Percentiles rank a stretch among this genome's conserved stretches.
Evolutionary conservation across 2,888 invertebrate species (phyloP).

Genomic region (Villa cingulata): DNA sequence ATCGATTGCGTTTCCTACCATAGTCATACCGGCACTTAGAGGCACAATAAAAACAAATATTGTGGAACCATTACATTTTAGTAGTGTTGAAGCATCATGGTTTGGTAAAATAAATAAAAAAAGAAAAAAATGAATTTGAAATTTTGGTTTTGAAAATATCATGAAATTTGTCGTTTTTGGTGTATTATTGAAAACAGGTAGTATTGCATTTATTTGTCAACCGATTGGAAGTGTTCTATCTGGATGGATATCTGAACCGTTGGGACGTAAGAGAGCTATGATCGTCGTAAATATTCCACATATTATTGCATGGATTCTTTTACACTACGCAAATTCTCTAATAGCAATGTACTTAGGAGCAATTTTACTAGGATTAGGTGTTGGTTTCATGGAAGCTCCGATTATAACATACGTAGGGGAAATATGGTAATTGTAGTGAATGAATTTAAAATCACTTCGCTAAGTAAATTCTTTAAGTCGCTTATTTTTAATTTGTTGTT

Average conservation of each 20-base stretch:
- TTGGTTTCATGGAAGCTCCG: constrained; percentile 47
- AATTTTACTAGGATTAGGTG: constrained; percentile 42
- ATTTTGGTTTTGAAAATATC: too few species aligned
- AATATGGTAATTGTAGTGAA: constrained; percentile 36
- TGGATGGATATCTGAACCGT: constrained; percentile 41
- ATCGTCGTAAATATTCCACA: constrained; percentile 45
- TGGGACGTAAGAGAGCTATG: constrained; percentile 42
- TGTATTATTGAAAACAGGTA: constrained; percentile 28
- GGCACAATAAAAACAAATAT: constrained; percentile 27
- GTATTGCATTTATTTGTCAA: constrained; percentile 43
- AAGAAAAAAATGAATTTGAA: too few species aligned
- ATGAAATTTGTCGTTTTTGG: neutral
- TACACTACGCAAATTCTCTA: constrained; percentile 40
- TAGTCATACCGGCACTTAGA: constrained; percentile 43
- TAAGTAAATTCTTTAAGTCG: neutral
- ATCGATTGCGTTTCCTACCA: constrained; percentile 45
- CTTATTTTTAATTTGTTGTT: too few species aligned
- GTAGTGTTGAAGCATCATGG: constrained; percentile 43
- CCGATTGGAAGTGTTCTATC: constrained; percentile 45
- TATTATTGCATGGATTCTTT: constrained; percentile 42
- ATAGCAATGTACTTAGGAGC: constrained; percentile 39
- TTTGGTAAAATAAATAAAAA: constrained; percentile 36
- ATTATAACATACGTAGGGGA: constrained; percentile 49
- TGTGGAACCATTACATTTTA: constrained; percentile 38
- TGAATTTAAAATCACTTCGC: neutral